These are phyloP conservation scores for Xiphophorus birchmanni DNA, from an alignment of 2,797 vertebrate genomes.

Conservation along the genomic window DNA sequence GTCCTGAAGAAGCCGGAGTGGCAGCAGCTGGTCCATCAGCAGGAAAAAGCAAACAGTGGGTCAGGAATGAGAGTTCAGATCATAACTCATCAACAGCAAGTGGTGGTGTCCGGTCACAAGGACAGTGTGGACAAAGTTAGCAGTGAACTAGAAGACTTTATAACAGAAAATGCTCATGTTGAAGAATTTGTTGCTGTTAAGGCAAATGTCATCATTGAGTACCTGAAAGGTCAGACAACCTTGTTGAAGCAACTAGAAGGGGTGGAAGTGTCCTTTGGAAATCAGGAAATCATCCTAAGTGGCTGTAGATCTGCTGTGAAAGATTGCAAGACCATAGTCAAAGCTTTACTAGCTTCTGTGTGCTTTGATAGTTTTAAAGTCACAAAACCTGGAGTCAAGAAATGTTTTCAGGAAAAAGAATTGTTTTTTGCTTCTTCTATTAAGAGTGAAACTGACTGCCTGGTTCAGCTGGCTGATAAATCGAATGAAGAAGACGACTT, in stretches of 20 bases:
- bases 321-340: conserved; percentile 44
- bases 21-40: conserved; percentile 62
- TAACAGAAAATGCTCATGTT: conserved; percentile 74
- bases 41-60: conserved; percentile 57
- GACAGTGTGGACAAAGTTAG: conserved; percentile 59
- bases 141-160: conserved; percentile 71
- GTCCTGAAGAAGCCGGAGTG: conserved; percentile 76
- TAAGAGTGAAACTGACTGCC: conserved; percentile 69
- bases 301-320: conserved; percentile 78
- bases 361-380: conserved; percentile 61
- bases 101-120: conserved; percentile 81
- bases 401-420: conserved; percentile 78
- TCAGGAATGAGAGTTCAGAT: conserved; percentile 60
- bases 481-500: neutral
- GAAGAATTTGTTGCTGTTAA: conserved; percentile 68
- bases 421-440: conserved; percentile 45
- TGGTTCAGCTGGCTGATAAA: conserved; percentile 78
- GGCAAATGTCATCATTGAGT: conserved; percentile 64
- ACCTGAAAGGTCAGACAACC: conserved; percentile 65
- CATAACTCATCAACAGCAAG: conserved; percentile 42
- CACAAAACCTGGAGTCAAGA: conserved; percentile 80
- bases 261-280: conserved; percentile 66
- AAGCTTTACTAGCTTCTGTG: conserved; percentile 64
- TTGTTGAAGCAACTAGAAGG: conserved; percentile 51
- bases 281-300: conserved; percentile 74